Evolutionary conservation across 2,888 invertebrate species (phyloP).

Genomic region (Andrena trimmerana): DNA sequence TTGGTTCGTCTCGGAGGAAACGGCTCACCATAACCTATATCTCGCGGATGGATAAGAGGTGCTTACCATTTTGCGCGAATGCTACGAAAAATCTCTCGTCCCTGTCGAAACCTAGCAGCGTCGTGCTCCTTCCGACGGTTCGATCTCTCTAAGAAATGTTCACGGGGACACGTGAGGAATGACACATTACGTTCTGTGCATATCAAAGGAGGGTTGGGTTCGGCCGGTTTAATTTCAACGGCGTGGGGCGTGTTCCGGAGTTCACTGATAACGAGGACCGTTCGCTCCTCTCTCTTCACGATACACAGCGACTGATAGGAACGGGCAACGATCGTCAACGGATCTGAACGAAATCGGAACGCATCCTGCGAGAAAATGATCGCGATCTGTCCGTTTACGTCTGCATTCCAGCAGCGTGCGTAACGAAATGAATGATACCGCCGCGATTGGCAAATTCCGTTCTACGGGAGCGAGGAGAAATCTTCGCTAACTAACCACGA

Average conservation of each 20-base stretch:
- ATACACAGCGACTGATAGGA: neutral
- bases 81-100: conserved; percentile 18
- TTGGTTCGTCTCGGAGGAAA: neutral
- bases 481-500: neutral
- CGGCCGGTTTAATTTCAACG: conserved; percentile 61
- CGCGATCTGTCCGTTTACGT: conserved; percentile 24
- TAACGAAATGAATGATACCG: conserved; percentile 23
- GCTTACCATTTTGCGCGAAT: conserved; percentile 46
- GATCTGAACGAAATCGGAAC: conserved; percentile 27
- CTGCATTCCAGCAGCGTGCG: conserved; percentile 32
- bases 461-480: neutral
- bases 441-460: conserved; percentile 22
- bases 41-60: neutral
- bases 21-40: conserved; percentile 48
- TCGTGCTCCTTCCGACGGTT: conserved; percentile 7
- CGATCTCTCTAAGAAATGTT: conserved; percentile 48
- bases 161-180: conserved; percentile 70
- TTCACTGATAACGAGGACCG: conserved; percentile 44
- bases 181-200: conserved; percentile 73
- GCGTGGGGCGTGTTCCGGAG: conserved; percentile 57
- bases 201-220: conserved; percentile 64
- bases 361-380: conserved; percentile 30
- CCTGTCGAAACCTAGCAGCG: conserved; percentile 6
- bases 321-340: conserved; percentile 11
- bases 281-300: conserved; percentile 4